phyloP scores from a whole-genome alignment of 1,140 invertebrate species.

The Rhyzopertha dominica region DNA sequence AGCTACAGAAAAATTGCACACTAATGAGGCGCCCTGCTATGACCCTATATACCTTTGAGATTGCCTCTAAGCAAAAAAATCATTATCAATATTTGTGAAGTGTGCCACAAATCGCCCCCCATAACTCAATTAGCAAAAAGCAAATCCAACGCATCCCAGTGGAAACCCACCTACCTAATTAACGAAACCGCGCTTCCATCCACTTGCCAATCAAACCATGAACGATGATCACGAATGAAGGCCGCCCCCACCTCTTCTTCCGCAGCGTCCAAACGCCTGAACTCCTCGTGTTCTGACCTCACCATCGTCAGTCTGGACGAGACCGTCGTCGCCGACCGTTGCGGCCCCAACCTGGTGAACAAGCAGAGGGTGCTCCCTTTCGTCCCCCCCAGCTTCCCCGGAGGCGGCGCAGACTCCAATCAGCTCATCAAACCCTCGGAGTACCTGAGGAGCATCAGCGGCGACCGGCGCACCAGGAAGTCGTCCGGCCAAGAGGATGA shows the following conservation, averaged over 20 bases:
- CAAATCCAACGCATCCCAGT: too few species aligned
- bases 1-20: too few species aligned
- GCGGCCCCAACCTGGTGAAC: slow-evolving; percentile 64
- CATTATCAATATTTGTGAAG: too few species aligned
- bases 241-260: slow-evolving; percentile 8
- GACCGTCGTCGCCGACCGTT: slow-evolving; percentile 48
- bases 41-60: too few species aligned
- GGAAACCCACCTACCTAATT: too few species aligned
- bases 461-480: slow-evolving; percentile 40
- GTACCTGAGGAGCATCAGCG: slow-evolving; percentile 77
- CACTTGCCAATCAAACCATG: slow-evolving; percentile 33
- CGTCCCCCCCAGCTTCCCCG: slow-evolving; percentile 81
- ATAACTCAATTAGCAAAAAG: too few species aligned
- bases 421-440: slow-evolving; percentile 86
- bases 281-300: slow-evolving; percentile 43
- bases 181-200: too few species aligned
- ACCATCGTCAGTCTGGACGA: slow-evolving; percentile 42
- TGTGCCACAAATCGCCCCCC: too few species aligned
- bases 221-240: slow-evolving; percentile 19
- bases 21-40: too few species aligned
- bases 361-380: slow-evolving; percentile 80
- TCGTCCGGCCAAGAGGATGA: slow-evolving; percentile 27
- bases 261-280: slow-evolving; percentile 37
- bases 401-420: slow-evolving; percentile 62
- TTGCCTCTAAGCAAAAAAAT: too few species aligned